phyloP scores from a whole-genome alignment of 2,797 vertebrate species.

The Protosalanx chinensis region DNA sequence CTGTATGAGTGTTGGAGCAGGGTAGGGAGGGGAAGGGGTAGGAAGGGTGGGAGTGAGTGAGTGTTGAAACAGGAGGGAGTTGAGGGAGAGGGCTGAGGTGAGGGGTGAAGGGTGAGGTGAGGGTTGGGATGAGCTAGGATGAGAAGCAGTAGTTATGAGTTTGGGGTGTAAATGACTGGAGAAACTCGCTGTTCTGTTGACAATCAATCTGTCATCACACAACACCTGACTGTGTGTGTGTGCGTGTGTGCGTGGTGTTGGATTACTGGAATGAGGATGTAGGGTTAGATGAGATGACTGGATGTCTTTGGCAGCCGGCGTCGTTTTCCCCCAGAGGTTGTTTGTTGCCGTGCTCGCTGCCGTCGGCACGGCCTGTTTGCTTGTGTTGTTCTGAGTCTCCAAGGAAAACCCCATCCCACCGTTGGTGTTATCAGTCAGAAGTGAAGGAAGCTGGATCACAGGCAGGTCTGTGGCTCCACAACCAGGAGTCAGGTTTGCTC shows the following conservation, averaged over 20 bases:
- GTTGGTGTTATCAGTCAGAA: neutral
- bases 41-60: neutral
- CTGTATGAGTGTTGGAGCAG: neutral
- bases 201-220: neutral
- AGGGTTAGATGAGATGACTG: slow-evolving; percentile 48
- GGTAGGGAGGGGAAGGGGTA: neutral
- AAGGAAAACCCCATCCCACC: neutral
- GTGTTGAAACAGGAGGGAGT: neutral
- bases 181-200: neutral
- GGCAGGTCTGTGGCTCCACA: no score
- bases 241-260: slow-evolving; percentile 16
- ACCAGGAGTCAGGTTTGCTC: neutral
- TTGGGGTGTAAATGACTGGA: no score
- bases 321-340: slow-evolving; percentile 39
- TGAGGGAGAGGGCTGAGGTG: neutral
- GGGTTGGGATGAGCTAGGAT: neutral
- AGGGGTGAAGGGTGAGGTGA: neutral
- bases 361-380: neutral
- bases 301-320: slow-evolving; percentile 58
- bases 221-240: neutral
- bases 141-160: no score
- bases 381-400: neutral
- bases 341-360: slow-evolving; percentile 39
- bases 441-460: neutral
- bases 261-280: slow-evolving; percentile 18